Evolutionary conservation across 2,797 vertebrate species (phyloP).

Genomic region (Melanotaenia trifasciata): DNA sequence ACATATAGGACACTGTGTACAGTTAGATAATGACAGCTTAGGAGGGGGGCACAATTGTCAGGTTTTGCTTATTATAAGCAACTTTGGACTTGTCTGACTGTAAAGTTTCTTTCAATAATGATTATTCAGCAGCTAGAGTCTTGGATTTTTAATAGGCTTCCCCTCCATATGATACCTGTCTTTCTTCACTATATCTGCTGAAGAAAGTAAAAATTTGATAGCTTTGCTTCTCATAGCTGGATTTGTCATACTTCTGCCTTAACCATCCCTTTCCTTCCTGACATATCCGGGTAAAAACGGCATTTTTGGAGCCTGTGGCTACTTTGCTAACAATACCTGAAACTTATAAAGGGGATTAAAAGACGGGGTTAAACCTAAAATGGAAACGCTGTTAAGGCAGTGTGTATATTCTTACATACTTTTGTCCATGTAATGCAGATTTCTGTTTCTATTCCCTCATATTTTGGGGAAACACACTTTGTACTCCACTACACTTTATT

Average conservation of each 20-base stretch:
- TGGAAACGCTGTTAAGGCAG: neutral
- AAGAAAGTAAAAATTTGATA: neutral
- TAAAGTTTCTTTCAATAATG: constrained; percentile 1
- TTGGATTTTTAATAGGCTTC: neutral
- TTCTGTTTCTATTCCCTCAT: neutral
- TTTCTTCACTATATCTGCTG: neutral
- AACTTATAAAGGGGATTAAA: neutral
- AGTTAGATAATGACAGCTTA: constrained; percentile 55
- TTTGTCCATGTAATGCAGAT: neutral
- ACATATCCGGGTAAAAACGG: neutral
- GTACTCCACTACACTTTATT: neutral
- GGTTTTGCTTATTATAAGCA: neutral
- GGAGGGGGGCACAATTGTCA: constrained; percentile 25
- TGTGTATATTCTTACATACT: neutral
- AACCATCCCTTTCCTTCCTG: neutral
- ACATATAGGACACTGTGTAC: constrained; percentile 48
- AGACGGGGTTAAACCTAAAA: neutral
- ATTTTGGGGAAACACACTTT: neutral
- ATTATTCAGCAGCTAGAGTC: neutral
- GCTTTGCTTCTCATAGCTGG: neutral
- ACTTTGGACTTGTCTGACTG: neutral
- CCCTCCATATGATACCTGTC: neutral
- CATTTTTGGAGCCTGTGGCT: neutral
- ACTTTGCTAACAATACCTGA: neutral
- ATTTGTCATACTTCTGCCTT: neutral